A percentile compares a stretch with the other conserved stretches of the same genome.
Conservation (phyloP, 2,797 vertebrate species). For the Lemur catta region DNA sequence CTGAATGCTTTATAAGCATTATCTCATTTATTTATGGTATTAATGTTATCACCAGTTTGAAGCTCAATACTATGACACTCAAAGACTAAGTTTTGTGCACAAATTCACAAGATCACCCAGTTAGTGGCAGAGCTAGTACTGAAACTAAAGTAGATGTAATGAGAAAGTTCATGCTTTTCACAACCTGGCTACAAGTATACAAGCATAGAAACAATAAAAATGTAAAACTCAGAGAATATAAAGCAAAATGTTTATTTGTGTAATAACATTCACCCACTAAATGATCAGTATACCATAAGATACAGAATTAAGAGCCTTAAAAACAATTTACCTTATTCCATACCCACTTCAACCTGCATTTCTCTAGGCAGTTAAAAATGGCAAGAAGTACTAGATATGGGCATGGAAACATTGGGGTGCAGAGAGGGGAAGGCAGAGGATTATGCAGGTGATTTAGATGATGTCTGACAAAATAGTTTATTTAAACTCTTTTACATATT, state of each 20-base stretch:
- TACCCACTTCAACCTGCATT: neutral
- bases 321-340: neutral
- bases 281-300: neutral
- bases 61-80: neutral
- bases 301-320: neutral
- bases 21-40: neutral
- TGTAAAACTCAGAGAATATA: neutral
- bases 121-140: neutral
- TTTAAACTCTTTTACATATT: neutral
- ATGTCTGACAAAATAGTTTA: neutral
- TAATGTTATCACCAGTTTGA: neutral
- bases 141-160: neutral
- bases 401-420: neutral
- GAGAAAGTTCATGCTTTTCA: neutral
- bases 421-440: fast-evolving
- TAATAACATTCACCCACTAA: neutral
- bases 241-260: neutral
- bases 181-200: neutral
- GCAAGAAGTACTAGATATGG: neutral
- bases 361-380: neutral
- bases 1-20: neutral
- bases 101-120: neutral
- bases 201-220: neutral
- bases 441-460: neutral
- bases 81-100: neutral